Percentiles rank a stretch among this genome's conserved stretches.
Conservation (phyloP, 2,797 vertebrate species). For the Anabacerthia variegaticeps region DNA sequence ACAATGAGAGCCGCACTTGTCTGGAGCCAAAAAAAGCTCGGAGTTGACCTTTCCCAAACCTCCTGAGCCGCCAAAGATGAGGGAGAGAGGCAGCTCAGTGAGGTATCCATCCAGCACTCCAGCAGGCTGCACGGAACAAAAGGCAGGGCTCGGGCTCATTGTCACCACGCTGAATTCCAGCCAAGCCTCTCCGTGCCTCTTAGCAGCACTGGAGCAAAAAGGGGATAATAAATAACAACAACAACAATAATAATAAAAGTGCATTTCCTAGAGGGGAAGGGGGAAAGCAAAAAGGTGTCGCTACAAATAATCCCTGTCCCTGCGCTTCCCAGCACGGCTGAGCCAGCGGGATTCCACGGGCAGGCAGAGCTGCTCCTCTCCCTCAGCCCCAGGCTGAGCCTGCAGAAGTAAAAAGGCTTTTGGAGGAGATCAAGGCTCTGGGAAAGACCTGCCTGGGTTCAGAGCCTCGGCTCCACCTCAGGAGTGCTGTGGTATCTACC, state of each 20-base stretch:
- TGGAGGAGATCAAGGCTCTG: background rate
- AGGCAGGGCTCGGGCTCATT: background rate
- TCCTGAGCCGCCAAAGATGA: background rate
- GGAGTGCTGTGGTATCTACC: background rate
- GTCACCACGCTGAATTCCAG: background rate
- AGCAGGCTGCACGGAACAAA: background rate
- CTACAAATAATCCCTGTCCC: background rate
- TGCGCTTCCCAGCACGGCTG: background rate
- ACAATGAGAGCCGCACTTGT: background rate
- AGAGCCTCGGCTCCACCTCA: background rate
- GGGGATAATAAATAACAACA: slow-evolving; percentile 16
- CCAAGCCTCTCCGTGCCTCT: background rate
- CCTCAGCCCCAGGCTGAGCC: background rate
- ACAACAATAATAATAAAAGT: background rate
- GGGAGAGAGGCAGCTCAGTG: background rate
- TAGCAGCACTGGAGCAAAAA: background rate
- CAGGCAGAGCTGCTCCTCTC: background rate
- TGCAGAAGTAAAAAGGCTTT: background rate
- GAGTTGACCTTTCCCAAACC: slow-evolving; percentile 54
- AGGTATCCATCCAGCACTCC: background rate
- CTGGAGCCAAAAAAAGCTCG: background rate
- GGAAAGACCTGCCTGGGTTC: background rate
- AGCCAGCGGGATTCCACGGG: background rate
- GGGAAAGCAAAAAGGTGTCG: background rate
- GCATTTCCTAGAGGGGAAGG: background rate